Evolutionary conservation across 2,888 invertebrate species (phyloP).

Genomic region (Spialia ferax): DNA sequence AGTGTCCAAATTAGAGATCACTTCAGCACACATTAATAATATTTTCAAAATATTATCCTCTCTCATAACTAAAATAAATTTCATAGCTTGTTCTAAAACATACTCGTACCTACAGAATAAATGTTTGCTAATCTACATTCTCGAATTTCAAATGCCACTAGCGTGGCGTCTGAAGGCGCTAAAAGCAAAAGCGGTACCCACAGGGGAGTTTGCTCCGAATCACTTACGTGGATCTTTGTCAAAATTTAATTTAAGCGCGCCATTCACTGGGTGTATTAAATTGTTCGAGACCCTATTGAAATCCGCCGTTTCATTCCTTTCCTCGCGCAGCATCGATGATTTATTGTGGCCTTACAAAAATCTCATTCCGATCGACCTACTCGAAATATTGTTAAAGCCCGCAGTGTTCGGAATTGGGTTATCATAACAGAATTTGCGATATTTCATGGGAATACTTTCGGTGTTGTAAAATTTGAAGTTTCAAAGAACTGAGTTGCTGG

Average conservation of each 20-base stretch:
- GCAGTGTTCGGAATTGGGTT: conserved; percentile 22
- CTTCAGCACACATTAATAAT: no score
- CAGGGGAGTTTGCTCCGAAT: conserved; percentile 17
- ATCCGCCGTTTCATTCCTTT: conserved; percentile 22
- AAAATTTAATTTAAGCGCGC: conserved; percentile 37
- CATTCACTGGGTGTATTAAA: conserved; percentile 40
- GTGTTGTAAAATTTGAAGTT: conserved; percentile 4
- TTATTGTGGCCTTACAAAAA: conserved; percentile 37
- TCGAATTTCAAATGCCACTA: neutral
- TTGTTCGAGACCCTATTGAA: conserved; percentile 33
- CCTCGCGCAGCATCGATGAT: conserved; percentile 29
- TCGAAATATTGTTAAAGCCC: conserved; percentile 20
- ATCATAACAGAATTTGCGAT: conserved; percentile 9
- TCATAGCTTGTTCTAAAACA: neutral
- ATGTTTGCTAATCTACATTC: neutral
- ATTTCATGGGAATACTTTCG: neutral
- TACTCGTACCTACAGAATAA: neutral
- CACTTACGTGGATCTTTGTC: conserved; percentile 27
- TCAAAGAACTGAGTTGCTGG: no score
- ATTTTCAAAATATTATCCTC: no score
- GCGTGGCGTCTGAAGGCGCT: neutral
- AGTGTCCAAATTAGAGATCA: no score
- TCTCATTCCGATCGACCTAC: conserved; percentile 28
- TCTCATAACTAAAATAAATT: no score
- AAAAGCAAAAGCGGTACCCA: neutral